Percentiles rank a stretch among this genome's conserved stretches.
These are phyloP conservation scores for Steinernema scapterisci DNA, from an alignment of 2,888 invertebrate genomes.

Conservation along the genomic window DNA sequence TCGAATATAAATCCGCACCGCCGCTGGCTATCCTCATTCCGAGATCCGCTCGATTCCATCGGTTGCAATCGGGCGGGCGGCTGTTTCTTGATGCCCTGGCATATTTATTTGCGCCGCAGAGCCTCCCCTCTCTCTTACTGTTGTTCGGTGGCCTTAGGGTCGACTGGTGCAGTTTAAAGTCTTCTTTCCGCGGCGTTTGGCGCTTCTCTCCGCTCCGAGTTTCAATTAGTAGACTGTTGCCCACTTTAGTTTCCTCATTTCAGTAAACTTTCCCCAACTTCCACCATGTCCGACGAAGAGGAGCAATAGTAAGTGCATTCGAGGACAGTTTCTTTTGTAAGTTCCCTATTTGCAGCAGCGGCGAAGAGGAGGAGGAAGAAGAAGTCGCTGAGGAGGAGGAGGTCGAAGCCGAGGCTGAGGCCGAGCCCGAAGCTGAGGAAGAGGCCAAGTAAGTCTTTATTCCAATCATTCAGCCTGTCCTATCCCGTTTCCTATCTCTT, in stretches of 20 bases:
- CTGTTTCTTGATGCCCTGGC: conserved; percentile 11
- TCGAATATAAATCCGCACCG: conserved; percentile 27
- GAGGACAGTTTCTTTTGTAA: too few species aligned
- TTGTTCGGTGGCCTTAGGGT: not conserved
- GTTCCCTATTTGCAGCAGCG: not conserved
- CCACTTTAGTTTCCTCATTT: not conserved
- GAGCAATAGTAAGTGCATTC: conserved; percentile 36
- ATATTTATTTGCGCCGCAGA: conserved; percentile 18
- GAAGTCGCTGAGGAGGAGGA: conserved; percentile 53
- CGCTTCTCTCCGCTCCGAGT: too few species aligned
- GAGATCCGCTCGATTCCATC: conserved; percentile 16
- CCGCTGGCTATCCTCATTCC: not conserved
- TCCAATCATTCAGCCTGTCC: not conserved
- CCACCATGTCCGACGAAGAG: conserved; percentile 42
- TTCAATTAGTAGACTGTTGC: too few species aligned
- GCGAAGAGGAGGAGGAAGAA: conserved; percentile 43
- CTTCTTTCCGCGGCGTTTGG: too few species aligned
- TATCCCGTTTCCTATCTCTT: not conserved
- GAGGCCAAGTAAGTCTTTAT: conserved; percentile 34
- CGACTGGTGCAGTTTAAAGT: too few species aligned
- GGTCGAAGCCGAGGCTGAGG: conserved; percentile 39
- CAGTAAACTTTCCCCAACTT: not conserved
- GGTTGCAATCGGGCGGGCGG: conserved; percentile 9
- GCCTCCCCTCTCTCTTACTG: not conserved
- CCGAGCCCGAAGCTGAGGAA: conserved; percentile 41